Conservation (phyloP, 1,140 invertebrate genomes). For the Argopecten irradians region DNA sequence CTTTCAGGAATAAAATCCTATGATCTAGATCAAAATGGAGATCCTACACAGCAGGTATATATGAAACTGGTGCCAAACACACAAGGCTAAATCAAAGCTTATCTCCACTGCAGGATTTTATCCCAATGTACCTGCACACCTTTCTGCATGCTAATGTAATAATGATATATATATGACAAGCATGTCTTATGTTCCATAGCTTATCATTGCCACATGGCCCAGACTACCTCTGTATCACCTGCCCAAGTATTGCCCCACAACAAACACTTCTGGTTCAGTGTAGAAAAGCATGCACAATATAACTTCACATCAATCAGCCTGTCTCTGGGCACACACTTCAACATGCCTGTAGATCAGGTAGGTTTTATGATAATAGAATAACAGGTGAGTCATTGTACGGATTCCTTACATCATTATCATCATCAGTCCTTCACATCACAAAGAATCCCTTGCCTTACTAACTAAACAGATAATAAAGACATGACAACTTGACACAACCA, state of each 20-base stretch:
- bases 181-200: neutral
- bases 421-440: neutral
- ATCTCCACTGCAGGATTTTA: constrained; percentile 2
- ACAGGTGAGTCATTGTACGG: neutral
- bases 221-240: neutral
- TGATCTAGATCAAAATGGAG: neutral
- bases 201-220: constrained; percentile 7
- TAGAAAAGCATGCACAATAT: neutral
- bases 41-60: neutral
- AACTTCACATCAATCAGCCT: neutral
- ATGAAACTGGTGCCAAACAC: neutral
- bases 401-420: neutral
- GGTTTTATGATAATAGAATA: neutral
- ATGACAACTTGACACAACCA: neutral
- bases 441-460: neutral
- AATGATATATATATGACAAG: neutral
- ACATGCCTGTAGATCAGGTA: neutral
- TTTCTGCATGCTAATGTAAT: neutral
- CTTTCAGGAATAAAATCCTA: neutral
- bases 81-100: neutral
- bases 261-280: neutral
- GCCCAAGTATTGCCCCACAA: neutral
- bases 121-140: constrained; percentile 12
- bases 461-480: neutral
- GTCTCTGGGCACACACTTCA: neutral